phyloP scores from a whole-genome alignment of 2,888 invertebrate species.

The Chouioia cunea region DNA sequence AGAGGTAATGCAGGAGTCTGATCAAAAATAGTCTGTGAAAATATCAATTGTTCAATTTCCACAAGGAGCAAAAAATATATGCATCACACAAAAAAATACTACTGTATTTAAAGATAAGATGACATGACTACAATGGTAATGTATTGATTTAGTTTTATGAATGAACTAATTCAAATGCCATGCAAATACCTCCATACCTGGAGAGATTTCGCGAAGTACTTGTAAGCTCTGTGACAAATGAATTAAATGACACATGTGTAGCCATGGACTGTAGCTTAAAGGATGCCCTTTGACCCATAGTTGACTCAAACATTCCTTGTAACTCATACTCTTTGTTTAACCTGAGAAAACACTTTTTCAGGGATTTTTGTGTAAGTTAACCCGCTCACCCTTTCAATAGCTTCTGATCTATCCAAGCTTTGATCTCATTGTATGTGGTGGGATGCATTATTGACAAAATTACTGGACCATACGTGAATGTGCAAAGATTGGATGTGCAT shows the following conservation, averaged over 20 bases:
- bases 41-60: constrained; percentile 29
- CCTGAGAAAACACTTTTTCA: constrained; percentile 50
- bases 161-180: constrained; percentile 40
- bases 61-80: constrained; percentile 3
- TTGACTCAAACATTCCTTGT: constrained; percentile 16
- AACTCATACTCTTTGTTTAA: constrained; percentile 26
- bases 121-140: constrained; percentile 13
- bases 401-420: constrained; percentile 29
- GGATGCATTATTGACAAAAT: constrained; percentile 31
- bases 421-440: constrained; percentile 24
- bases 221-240: constrained; percentile 18
- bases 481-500: constrained; percentile 53
- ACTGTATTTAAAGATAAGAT: constrained; percentile 29
- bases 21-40: constrained; percentile 20
- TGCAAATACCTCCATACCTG: constrained; percentile 51
- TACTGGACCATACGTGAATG: constrained; percentile 52
- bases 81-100: constrained; percentile 26
- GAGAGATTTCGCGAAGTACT: constrained; percentile 44
- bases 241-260: constrained; percentile 13
- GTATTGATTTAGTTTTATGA: neutral
- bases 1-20: constrained; percentile 4
- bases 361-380: constrained; percentile 34
- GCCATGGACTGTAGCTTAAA: constrained; percentile 7
- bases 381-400: constrained; percentile 49
- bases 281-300: constrained; percentile 2